These are phyloP conservation scores for Tridacna crocea DNA, from an alignment of 2,888 invertebrate genomes.

Conservation along the genomic window DNA sequence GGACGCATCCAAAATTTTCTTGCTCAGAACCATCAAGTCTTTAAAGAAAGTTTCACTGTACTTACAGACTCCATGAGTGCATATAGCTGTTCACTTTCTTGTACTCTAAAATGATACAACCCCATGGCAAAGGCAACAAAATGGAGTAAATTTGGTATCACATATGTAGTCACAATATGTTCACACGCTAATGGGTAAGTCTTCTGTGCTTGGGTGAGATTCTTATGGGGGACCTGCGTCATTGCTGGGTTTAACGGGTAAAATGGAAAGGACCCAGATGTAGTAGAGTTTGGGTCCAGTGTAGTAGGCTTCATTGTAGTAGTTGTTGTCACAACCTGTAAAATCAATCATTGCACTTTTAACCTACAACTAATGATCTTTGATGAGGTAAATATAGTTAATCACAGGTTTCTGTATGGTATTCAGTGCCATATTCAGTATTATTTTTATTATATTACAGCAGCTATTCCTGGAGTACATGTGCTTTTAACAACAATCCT, in stretches of 20 bases:
- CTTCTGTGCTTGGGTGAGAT: constrained; percentile 54
- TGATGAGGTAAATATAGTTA: too few species aligned
- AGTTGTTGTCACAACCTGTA: constrained; percentile 51
- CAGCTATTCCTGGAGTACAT: too few species aligned
- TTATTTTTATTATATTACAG: too few species aligned
- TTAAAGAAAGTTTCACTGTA: neutral
- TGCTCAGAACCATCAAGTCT: neutral
- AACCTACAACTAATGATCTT: too few species aligned
- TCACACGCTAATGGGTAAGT: constrained; percentile 71
- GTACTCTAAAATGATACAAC: constrained; percentile 80
- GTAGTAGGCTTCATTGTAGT: constrained; percentile 50
- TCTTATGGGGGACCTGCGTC: constrained; percentile 29
- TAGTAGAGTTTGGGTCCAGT: constrained; percentile 34
- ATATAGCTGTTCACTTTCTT: constrained; percentile 84
- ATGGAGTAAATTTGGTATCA: constrained; percentile 83
- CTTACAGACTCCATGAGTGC: constrained; percentile 83
- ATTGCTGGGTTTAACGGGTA: constrained; percentile 50
- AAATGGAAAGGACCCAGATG: constrained; percentile 43
- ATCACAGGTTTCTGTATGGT: too few species aligned
- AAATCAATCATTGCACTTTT: neutral
- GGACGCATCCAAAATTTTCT: too few species aligned
- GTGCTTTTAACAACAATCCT: too few species aligned
- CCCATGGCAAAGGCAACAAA: constrained; percentile 82
- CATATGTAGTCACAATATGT: constrained; percentile 83
- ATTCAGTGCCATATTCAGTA: too few species aligned